These are phyloP conservation scores for Erannis defoliaria DNA, from an alignment of 2,888 invertebrate species.

Conservation along the genomic window DNA sequence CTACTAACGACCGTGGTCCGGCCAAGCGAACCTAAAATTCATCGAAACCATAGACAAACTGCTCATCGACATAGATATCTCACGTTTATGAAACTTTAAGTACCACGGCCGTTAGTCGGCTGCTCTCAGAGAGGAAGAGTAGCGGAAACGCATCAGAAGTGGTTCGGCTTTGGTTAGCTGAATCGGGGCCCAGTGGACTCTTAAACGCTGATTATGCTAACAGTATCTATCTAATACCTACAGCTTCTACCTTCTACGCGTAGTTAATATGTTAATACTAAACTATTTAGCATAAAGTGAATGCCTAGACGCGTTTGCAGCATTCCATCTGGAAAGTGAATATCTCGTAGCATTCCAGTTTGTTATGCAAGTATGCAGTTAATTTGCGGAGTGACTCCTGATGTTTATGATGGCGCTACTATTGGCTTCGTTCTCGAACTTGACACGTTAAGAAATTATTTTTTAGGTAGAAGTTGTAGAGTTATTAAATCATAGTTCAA, in stretches of 20 bases:
- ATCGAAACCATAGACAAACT: too few relatives aligned
- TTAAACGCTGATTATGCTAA: too few relatives aligned
- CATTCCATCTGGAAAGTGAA: slow-evolving; percentile 73
- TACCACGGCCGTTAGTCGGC: too few relatives aligned
- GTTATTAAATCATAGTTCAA: background rate
- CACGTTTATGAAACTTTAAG: too few relatives aligned
- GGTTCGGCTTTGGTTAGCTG: too few relatives aligned
- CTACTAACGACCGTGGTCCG: too few relatives aligned
- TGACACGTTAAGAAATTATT: background rate
- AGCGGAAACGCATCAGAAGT: too few relatives aligned
- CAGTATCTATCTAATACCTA: background rate
- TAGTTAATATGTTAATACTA: background rate
- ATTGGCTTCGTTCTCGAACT: background rate
- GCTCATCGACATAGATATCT: too few relatives aligned
- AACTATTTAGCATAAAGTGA: slow-evolving; percentile 29
- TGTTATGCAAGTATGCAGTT: slow-evolving; percentile 63
- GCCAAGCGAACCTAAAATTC: too few relatives aligned
- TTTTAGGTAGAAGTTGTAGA: background rate
- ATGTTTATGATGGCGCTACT: slow-evolving; percentile 21
- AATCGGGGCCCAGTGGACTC: too few relatives aligned
- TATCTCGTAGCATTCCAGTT: slow-evolving; percentile 56
- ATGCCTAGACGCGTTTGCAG: slow-evolving; percentile 29
- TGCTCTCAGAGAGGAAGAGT: too few relatives aligned
- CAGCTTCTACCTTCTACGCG: background rate
- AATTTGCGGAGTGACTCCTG: slow-evolving; percentile 55